Conservation (phyloP, 2,888 invertebrate species). For the Sipha maydis region DNA sequence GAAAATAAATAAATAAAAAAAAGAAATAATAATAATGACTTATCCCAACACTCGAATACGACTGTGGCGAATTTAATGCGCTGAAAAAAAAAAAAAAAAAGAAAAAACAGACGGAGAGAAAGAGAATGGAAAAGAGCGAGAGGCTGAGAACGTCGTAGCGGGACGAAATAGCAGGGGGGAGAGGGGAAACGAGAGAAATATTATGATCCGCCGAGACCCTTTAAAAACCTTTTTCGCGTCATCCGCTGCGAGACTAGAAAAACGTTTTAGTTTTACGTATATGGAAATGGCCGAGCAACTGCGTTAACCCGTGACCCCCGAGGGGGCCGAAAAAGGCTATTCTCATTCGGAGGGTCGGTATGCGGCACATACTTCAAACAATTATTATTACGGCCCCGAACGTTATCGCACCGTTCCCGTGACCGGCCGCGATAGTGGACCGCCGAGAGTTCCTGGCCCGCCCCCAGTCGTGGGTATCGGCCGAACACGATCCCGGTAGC, state of each 20-base stretch:
- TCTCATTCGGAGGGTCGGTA: neutral
- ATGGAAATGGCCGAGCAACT: constrained; percentile 31
- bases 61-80: neutral
- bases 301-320: neutral
- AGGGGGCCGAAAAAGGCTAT: constrained; percentile 9
- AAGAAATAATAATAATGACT: neutral
- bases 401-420: neutral
- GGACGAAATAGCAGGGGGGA: too few relatives aligned
- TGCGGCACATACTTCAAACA: neutral
- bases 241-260: constrained; percentile 55
- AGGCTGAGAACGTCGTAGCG: neutral
- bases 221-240: constrained; percentile 60
- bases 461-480: too few relatives aligned
- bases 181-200: neutral
- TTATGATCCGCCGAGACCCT: constrained; percentile 50
- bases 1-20: constrained; percentile 1
- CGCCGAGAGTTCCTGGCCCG: too few relatives aligned
- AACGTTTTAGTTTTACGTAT: constrained; percentile 56
- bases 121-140: neutral
- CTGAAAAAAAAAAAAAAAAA: neutral
- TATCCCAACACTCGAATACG: neutral
- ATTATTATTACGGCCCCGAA: neutral
- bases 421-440: too few relatives aligned
- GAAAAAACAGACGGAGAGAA: neutral
- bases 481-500: too few relatives aligned